A percentile compares a stretch with the other conserved stretches of the same genome.
These are phyloP conservation scores for Andrena fulva DNA, from an alignment of 2,888 invertebrate species.

Conservation along the genomic window DNA sequence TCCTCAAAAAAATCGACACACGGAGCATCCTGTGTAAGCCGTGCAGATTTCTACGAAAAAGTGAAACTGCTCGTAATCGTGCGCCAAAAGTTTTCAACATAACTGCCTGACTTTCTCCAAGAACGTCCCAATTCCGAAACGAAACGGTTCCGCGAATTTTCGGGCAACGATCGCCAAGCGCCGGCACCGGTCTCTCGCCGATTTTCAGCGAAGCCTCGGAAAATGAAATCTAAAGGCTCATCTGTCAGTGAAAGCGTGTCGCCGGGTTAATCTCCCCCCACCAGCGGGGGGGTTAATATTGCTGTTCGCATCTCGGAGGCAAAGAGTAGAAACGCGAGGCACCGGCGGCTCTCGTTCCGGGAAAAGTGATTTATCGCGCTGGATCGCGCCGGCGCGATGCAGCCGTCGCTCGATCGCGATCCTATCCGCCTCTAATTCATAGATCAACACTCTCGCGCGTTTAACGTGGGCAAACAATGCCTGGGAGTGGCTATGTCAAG, in stretches of 20 bases:
- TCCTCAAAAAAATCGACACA: too few relatives aligned
- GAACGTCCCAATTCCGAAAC: constrained; percentile 15
- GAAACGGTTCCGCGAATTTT: neutral
- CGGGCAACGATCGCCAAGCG: too few relatives aligned
- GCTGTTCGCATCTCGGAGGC: neutral
- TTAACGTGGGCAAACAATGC: constrained; percentile 57
- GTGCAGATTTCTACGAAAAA: neutral
- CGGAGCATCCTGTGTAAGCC: neutral
- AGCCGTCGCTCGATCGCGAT: constrained; percentile 1
- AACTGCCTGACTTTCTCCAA: neutral
- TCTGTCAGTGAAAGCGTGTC: constrained; percentile 31
- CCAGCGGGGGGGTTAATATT: constrained; percentile 17
- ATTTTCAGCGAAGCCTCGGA: neutral
- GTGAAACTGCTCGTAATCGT: constrained; percentile 6
- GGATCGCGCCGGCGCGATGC: neutral
- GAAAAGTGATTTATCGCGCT: constrained; percentile 18
- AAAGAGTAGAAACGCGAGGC: constrained; percentile 20
- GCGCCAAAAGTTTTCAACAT: neutral
- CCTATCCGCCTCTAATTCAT: constrained; percentile 28
- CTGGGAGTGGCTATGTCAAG: constrained; percentile 76
- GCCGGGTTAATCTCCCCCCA: neutral
- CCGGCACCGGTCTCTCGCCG: neutral
- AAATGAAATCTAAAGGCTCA: neutral
- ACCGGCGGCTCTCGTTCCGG: neutral
- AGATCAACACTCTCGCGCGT: constrained; percentile 45